Evolutionary conservation across 2,888 invertebrate genomes (phyloP).

Genomic region (Subacronicta megacephala): DNA sequence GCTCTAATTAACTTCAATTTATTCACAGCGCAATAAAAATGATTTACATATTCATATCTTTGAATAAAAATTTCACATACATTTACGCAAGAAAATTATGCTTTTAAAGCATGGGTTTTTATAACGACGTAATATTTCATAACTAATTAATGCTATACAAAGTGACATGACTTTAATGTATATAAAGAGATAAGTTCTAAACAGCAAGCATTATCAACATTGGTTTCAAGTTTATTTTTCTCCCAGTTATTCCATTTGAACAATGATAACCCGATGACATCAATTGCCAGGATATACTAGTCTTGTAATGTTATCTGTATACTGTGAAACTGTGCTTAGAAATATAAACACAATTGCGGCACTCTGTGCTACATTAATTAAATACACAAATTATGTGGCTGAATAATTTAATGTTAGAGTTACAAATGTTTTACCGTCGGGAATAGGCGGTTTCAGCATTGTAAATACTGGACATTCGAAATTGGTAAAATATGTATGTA

Average conservation of each 20-base stretch:
- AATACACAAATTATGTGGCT: slow-evolving; percentile 39
- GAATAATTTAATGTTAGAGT: slow-evolving; percentile 46
- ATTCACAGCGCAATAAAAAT: slow-evolving; percentile 44
- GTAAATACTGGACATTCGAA: slow-evolving; percentile 38
- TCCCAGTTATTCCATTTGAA: slow-evolving; percentile 43
- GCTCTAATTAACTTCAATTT: slow-evolving; percentile 37
- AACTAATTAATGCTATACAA: slow-evolving; percentile 24
- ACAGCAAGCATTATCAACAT: slow-evolving; percentile 25
- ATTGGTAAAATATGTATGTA: slow-evolving; percentile 38
- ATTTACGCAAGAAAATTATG: slow-evolving; percentile 34
- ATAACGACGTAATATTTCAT: slow-evolving; percentile 21
- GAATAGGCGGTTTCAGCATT: slow-evolving; percentile 33
- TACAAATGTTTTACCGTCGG: slow-evolving; percentile 39
- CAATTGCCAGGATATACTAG: slow-evolving; percentile 52
- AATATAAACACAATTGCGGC: slow-evolving; percentile 33
- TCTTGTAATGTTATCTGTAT: slow-evolving; percentile 47
- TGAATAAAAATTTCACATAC: slow-evolving; percentile 16
- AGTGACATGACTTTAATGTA: slow-evolving; percentile 15
- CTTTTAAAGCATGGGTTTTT: slow-evolving; percentile 26
- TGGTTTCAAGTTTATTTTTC: slow-evolving; percentile 46
- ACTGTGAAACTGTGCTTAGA: slow-evolving; percentile 26
- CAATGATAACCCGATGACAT: slow-evolving; percentile 60
- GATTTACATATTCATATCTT: slow-evolving; percentile 37
- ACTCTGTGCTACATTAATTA: slow-evolving; percentile 34
- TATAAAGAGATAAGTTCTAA: slow-evolving; percentile 24